Conservation (phyloP, 2,888 invertebrate genomes). For the Hedychridium roseum region DNA sequence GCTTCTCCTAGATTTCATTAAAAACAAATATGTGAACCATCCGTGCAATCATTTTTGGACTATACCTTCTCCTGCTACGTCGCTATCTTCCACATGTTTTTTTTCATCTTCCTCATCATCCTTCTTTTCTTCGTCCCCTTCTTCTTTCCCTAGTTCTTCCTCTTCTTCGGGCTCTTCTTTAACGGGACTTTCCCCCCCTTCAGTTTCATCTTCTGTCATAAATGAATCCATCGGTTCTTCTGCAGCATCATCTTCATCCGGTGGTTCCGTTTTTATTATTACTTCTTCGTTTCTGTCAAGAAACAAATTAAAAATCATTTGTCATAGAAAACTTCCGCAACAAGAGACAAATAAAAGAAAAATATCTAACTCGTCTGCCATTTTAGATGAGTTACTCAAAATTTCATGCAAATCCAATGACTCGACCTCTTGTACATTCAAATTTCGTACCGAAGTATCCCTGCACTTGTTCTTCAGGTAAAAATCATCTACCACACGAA, state of each 20-base stretch:
- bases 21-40: not conserved
- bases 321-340: not conserved
- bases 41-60: too few relatives aligned
- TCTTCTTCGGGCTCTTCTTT: slow-evolving; percentile 3
- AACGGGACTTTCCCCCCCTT: too few relatives aligned
- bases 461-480: too few relatives aligned
- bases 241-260: not conserved
- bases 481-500: too few relatives aligned
- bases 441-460: too few relatives aligned
- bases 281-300: not conserved
- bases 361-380: not conserved
- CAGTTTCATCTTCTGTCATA: not conserved
- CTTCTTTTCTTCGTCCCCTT: slow-evolving; percentile 7
- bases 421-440: too few relatives aligned
- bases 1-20: slow-evolving; percentile 15
- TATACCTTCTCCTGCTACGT: too few relatives aligned
- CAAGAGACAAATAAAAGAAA: not conserved
- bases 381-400: too few relatives aligned
- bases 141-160: not conserved
- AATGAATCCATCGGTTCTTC: too few relatives aligned
- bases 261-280: not conserved
- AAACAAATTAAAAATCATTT: not conserved
- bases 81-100: too few relatives aligned
- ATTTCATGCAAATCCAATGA: too few relatives aligned
- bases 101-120: slow-evolving; percentile 52